Conservation (phyloP, 2,888 invertebrate species). For the Aproaerema taeniolella region DNA sequence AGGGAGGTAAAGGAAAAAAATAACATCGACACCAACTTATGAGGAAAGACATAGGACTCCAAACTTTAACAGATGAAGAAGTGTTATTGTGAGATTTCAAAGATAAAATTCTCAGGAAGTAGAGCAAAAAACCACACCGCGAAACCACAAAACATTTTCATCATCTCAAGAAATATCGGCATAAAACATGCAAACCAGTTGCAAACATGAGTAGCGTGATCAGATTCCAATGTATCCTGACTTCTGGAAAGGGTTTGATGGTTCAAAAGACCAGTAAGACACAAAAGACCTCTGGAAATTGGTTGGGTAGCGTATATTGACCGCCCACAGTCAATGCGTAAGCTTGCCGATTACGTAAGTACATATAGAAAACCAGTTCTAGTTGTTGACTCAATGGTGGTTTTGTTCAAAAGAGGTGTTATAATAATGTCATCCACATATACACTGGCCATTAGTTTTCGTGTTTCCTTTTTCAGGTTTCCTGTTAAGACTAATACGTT, state of each 20-base stretch:
- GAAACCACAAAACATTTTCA: background rate
- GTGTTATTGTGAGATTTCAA: too few relatives aligned
- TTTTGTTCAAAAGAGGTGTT: slow-evolving; percentile 27
- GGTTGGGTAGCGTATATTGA: slow-evolving; percentile 37
- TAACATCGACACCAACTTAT: too few relatives aligned
- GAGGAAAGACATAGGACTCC: too few relatives aligned
- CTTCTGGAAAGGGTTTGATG: background rate
- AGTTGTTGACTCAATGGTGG: slow-evolving; percentile 35
- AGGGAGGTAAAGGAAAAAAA: too few relatives aligned
- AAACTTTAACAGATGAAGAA: too few relatives aligned
- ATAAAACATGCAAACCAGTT: slow-evolving; percentile 7
- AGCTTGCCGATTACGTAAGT: slow-evolving; percentile 30
- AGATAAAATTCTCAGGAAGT: too few relatives aligned
- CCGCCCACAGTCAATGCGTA: slow-evolving; percentile 28
- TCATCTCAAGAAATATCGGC: slow-evolving; percentile 1
- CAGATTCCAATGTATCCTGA: slow-evolving; percentile 27
- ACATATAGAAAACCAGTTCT: slow-evolving; percentile 35
- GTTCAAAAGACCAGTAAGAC: slow-evolving; percentile 15
- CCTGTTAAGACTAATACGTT: too few relatives aligned
- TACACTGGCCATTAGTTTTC: too few relatives aligned
- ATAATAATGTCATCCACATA: slow-evolving; percentile 5
- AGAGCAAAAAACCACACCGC: too few relatives aligned
- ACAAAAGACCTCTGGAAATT: slow-evolving; percentile 26
- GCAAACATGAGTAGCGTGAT: slow-evolving; percentile 28
- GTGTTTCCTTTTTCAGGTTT: too few relatives aligned